A percentile compares a stretch with the other conserved stretches of the same genome.
These are phyloP conservation scores for Madoqua kirkii DNA, from an alignment of 2,113 vertebrate species.

Conservation along the genomic window DNA sequence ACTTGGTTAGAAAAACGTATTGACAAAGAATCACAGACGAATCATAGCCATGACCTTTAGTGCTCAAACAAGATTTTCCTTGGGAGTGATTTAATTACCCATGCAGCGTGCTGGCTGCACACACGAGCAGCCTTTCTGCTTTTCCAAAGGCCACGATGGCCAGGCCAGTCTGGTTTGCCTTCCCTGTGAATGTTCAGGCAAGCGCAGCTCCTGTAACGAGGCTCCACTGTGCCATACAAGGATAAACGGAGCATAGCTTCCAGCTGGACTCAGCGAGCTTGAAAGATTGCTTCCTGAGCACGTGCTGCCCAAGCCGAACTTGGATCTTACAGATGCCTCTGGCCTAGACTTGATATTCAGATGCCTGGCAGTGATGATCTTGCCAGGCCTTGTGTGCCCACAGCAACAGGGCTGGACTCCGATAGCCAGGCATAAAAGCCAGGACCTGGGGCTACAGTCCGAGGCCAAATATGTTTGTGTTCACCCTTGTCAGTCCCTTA, in stretches of 20 bases:
- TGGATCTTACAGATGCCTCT: neutral
- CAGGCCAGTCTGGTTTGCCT: constrained; percentile 14
- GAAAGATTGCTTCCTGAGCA: constrained; percentile 55
- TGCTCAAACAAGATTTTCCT: constrained; percentile 63
- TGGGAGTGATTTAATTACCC: constrained; percentile 63
- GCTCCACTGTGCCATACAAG: constrained; percentile 42
- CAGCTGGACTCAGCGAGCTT: constrained; percentile 30
- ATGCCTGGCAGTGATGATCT: neutral
- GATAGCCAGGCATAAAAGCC: neutral
- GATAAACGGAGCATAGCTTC: constrained; percentile 53
- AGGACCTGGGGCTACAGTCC: neutral
- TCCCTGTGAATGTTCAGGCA: constrained; percentile 39
- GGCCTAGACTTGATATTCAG: neutral
- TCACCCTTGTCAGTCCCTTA: neutral
- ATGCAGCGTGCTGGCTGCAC: constrained; percentile 27
- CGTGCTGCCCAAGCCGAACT: constrained; percentile 51
- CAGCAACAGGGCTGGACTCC: neutral
- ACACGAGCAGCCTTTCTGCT: constrained; percentile 51
- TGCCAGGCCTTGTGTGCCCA: neutral
- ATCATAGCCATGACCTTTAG: constrained; percentile 48
- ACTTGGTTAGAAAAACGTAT: constrained; percentile 61
- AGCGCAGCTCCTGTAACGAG: constrained; percentile 33
- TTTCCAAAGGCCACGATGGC: constrained; percentile 48
- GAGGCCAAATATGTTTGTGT: neutral
- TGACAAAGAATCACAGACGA: constrained; percentile 63